A percentile compares a stretch with the other conserved stretches of the same genome.
phyloP scores from a whole-genome alignment of 2,113 vertebrate genomes.

The Athene cunicularia region DNA sequence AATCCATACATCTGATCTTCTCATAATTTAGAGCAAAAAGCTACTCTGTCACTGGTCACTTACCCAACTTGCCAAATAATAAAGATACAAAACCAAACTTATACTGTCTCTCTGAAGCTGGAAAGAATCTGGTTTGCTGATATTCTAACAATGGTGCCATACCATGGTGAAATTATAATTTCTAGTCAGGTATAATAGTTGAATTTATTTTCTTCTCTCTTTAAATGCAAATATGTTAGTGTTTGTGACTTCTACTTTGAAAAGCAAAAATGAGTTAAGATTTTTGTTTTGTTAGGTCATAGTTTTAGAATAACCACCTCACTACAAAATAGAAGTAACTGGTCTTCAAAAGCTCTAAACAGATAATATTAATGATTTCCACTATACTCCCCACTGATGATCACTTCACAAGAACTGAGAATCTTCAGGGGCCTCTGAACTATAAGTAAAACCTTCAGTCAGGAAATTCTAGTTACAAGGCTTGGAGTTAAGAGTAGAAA shows the following conservation, averaged over 20 bases:
- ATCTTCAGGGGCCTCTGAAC: background rate
- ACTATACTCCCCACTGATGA: background rate
- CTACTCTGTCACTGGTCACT: background rate
- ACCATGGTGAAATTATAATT: background rate
- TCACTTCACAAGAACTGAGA: background rate
- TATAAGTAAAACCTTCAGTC: background rate
- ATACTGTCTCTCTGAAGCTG: background rate
- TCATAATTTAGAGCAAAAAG: background rate
- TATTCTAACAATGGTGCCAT: background rate
- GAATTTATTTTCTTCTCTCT: background rate
- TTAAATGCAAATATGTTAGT: background rate
- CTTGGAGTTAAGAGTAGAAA: background rate
- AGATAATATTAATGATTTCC: background rate
- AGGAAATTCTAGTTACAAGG: background rate
- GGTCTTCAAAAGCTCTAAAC: background rate
- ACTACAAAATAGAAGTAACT: background rate
- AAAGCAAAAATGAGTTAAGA: background rate
- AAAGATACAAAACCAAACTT: background rate
- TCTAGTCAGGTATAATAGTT: fast-evolving
- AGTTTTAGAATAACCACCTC: background rate
- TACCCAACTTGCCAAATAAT: background rate
- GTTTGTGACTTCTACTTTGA: background rate
- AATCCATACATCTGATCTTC: background rate
- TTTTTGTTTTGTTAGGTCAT: background rate
- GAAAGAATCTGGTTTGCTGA: background rate